Evolutionary conservation across 2,113 vertebrate species (phyloP).

Genomic region (Procavia capensis): DNA sequence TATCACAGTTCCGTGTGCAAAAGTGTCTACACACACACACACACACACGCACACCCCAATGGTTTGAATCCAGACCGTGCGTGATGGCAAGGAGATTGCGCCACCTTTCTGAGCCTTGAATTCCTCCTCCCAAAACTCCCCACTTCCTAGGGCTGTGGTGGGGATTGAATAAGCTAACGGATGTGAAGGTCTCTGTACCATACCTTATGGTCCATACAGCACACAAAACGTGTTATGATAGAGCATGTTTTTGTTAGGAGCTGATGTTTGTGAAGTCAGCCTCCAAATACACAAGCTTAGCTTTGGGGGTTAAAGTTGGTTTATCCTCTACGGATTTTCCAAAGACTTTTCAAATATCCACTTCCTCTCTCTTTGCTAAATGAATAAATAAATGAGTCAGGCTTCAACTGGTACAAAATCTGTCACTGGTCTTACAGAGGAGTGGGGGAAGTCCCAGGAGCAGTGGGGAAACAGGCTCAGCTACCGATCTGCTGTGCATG

Average conservation of each 20-base stretch:
- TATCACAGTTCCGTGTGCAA: background rate
- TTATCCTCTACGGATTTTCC: constrained; percentile 61
- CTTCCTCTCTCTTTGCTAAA: constrained; percentile 60
- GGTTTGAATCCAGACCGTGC: background rate
- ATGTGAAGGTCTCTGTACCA: background rate
- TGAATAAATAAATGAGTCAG: constrained; percentile 54
- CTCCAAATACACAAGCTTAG: background rate
- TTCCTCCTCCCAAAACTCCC: background rate
- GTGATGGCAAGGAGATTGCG: background rate
- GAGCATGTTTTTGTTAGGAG: background rate
- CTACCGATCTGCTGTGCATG: background rate
- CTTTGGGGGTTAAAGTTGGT: background rate
- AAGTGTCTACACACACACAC: background rate
- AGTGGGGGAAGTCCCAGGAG: background rate
- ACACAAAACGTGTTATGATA: background rate
- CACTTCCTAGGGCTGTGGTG: background rate
- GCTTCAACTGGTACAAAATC: background rate
- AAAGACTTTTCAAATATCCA: constrained; percentile 22
- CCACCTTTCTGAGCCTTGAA: background rate
- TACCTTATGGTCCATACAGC: background rate
- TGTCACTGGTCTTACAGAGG: background rate
- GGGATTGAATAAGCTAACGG: background rate
- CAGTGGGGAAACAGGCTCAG: background rate
- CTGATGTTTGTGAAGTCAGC: constrained; percentile 22
- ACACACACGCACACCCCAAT: background rate